Evolutionary conservation across 30 jellyfish, hydroid and myxozoan species (phyloP).

Genomic region (Nemopilema nomurai): DNA sequence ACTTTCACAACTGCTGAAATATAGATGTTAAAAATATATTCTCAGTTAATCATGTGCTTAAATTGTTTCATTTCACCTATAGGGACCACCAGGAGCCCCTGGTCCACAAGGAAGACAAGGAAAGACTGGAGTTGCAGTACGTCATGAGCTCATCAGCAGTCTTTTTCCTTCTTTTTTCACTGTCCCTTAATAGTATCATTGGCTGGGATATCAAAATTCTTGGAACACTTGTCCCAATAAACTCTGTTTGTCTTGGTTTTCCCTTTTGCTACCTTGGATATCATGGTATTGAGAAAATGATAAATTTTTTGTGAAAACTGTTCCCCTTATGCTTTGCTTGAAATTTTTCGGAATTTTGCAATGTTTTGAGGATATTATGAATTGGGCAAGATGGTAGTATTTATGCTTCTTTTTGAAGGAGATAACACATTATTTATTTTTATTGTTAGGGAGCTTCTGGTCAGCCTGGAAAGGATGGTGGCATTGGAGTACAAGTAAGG

Average conservation of each 20-base stretch:
- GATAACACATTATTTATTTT: too few relatives aligned
- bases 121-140: conserved; percentile 73
- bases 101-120: conserved; percentile 99
- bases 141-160: background rate
- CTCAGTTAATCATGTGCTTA: background rate
- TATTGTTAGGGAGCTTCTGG: conserved; percentile 70
- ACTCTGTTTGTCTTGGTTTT: background rate
- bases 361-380: too few relatives aligned
- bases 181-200: background rate
- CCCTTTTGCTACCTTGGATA: too few relatives aligned
- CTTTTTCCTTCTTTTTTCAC: background rate
- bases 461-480: conserved; percentile 76
- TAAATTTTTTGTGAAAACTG: too few relatives aligned
- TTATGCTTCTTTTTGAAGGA: background rate
- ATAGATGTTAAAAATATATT: too few relatives aligned
- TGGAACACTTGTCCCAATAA: too few relatives aligned
- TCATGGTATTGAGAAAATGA: too few relatives aligned
- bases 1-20: too few relatives aligned
- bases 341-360: too few relatives aligned
- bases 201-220: too few relatives aligned
- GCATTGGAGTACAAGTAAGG: conserved; percentile 54
- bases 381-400: too few relatives aligned
- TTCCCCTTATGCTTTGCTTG: too few relatives aligned
- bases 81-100: conserved; percentile 92
- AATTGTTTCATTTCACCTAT: background rate